Evolutionary conservation across 2,888 invertebrate species (phyloP).

Genomic region (Meta bourneti): DNA sequence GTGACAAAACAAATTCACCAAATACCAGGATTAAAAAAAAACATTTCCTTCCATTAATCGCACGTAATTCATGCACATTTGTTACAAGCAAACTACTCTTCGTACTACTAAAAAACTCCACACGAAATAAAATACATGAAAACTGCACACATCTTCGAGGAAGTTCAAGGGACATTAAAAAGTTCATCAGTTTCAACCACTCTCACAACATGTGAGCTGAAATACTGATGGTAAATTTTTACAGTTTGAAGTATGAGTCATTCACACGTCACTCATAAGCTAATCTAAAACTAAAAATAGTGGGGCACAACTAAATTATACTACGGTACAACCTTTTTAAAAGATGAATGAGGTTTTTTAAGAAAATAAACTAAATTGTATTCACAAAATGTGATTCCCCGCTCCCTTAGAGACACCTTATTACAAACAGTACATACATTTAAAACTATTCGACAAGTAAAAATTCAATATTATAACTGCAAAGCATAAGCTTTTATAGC

Average conservation of each 20-base stretch:
- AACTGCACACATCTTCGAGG: slow-evolving; percentile 15
- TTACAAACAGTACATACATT: neutral
- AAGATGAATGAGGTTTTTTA: neutral
- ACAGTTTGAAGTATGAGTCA: slow-evolving; percentile 66
- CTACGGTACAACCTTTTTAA: neutral
- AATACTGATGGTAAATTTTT: slow-evolving; percentile 56
- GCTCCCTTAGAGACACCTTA: neutral
- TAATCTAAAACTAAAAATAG: slow-evolving; percentile 51
- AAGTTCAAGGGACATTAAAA: slow-evolving; percentile 28
- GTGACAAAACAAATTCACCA: neutral
- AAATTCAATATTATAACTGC: too few relatives aligned
- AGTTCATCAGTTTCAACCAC: slow-evolving; percentile 42
- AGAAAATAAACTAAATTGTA: neutral
- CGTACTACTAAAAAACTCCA: slow-evolving; percentile 44
- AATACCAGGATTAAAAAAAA: neutral
- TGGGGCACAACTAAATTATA: slow-evolving; percentile 58
- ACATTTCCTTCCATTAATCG: neutral
- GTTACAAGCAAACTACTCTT: slow-evolving; percentile 31
- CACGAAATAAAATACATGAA: slow-evolving; percentile 33
- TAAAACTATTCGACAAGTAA: neutral
- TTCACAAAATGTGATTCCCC: too few relatives aligned
- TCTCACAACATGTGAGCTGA: slow-evolving; percentile 46
- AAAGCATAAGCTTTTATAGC: too few relatives aligned
- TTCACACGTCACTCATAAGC: slow-evolving; percentile 51
- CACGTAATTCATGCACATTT: slow-evolving; percentile 45